Percentiles rank a stretch among this genome's conserved stretches.
Evolutionary conservation across 1,140 invertebrate genomes (phyloP).

Genomic region (Globodera ellingtonae): DNA sequence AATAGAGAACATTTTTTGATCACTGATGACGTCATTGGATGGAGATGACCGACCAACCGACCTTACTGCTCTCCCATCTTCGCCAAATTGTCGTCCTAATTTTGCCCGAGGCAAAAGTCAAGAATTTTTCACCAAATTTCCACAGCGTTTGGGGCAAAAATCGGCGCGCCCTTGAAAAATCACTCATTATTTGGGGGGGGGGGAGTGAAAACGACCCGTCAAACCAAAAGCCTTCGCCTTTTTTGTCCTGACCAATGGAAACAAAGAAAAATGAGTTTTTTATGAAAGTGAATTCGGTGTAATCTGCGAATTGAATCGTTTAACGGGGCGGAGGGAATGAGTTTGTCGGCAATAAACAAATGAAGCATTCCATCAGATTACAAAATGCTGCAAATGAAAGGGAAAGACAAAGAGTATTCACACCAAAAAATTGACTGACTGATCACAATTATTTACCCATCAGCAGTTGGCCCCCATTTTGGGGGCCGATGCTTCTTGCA

Average conservation of each 20-base stretch:
- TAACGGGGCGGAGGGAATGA: background rate
- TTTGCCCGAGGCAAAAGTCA: background rate
- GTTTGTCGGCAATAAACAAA: background rate
- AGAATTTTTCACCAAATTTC: background rate
- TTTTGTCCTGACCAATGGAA: background rate
- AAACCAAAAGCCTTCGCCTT: background rate
- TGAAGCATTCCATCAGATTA: conserved; percentile 3
- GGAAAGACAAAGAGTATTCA: background rate
- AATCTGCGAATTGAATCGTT: background rate
- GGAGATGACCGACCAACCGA: background rate
- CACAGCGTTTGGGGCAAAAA: background rate
- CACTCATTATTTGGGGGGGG: background rate
- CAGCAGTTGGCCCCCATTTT: no score
- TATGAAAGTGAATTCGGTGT: background rate
- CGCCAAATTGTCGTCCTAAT: background rate
- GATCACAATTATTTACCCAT: background rate
- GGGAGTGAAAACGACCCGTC: background rate
- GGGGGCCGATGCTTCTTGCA: no score
- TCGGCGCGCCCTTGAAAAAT: background rate
- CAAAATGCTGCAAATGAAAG: background rate
- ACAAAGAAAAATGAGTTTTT: background rate
- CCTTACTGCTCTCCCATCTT: background rate
- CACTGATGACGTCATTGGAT: background rate
- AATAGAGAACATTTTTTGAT: no score
- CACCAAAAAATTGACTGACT: background rate